These are phyloP conservation scores for Ichneumoninae sp. DNA, from an alignment of 2,888 invertebrate genomes.

Conservation along the genomic window DNA sequence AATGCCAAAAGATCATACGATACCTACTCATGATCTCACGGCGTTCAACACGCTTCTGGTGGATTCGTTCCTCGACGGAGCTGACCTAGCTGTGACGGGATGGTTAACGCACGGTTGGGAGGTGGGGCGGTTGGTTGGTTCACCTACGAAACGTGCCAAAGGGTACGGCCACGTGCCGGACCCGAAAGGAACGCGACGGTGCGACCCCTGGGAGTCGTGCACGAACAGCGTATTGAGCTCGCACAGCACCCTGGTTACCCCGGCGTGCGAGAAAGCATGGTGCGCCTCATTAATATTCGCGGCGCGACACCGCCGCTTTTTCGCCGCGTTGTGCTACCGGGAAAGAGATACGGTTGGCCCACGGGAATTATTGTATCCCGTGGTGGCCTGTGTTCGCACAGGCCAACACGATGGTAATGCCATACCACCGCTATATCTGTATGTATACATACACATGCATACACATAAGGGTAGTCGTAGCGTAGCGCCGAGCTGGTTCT, in stretches of 20 bases:
- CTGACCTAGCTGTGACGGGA: constrained; percentile 21
- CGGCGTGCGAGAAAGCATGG: constrained; percentile 53
- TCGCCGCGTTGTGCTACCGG: constrained; percentile 78
- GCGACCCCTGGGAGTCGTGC: constrained; percentile 58
- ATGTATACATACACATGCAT: constrained; percentile 7
- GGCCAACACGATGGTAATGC: constrained; percentile 41
- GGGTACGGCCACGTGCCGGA: constrained; percentile 74
- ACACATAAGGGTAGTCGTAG: constrained; percentile 38
- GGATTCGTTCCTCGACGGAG: constrained; percentile 53
- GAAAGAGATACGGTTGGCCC: constrained; percentile 80
- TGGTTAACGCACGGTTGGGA: neutral
- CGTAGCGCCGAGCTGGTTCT: constrained; percentile 45
- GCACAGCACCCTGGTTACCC: constrained; percentile 21
- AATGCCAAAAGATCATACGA: constrained; percentile 34
- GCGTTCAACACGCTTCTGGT: constrained; percentile 27
- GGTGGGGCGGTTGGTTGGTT: neutral
- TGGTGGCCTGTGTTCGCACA: constrained; percentile 44
- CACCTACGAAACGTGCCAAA: constrained; percentile 72
- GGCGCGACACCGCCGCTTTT: constrained; percentile 80
- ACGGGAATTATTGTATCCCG: constrained; percentile 79
- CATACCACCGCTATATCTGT: constrained; percentile 24
- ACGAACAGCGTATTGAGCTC: constrained; percentile 25
- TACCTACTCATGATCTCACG: constrained; percentile 41
- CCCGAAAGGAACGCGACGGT: constrained; percentile 64
- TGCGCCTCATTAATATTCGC: constrained; percentile 81